Conservation (phyloP, 2,113 vertebrate species). For the Poeciliopsis retropinna region DNA sequence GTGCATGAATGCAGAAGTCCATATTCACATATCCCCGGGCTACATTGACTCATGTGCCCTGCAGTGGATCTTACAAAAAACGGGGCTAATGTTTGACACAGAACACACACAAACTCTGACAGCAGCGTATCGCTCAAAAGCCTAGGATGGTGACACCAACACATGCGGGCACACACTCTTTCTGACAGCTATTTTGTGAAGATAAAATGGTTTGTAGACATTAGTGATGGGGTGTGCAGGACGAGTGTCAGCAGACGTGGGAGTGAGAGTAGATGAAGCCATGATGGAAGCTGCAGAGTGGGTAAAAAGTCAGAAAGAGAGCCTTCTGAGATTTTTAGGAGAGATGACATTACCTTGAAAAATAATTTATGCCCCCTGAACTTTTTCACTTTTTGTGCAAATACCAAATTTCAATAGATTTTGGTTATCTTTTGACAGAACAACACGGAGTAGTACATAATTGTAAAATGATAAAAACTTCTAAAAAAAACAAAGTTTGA, state of each 20-base stretch:
- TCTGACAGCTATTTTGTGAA: conserved; percentile 60
- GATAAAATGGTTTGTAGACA: conserved; percentile 56
- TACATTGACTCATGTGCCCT: conserved; percentile 45
- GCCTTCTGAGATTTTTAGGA: conserved; percentile 12
- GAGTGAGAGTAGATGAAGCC: conserved; percentile 35
- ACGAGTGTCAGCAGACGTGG: conserved; percentile 45
- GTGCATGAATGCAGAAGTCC: conserved; percentile 2
- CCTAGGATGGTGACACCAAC: conserved; percentile 53
- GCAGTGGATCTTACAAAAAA: conserved; percentile 50
- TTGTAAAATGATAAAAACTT: too few species aligned
- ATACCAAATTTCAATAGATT: background rate
- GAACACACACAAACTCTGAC: conserved; percentile 21
- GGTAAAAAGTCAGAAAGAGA: conserved; percentile 23
- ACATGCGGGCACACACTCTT: conserved; percentile 30
- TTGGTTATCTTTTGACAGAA: too few species aligned
- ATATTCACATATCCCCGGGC: conserved; percentile 24
- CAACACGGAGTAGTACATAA: background rate
- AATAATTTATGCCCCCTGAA: background rate
- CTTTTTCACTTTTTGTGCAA: background rate
- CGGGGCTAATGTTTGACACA: conserved; percentile 47
- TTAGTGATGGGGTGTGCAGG: conserved; percentile 38
- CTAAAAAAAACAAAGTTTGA: too few species aligned
- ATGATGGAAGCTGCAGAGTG: conserved; percentile 17
- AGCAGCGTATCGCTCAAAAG: conserved; percentile 57
- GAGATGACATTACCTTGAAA: background rate